A percentile compares a stretch with the other conserved stretches of the same genome.
Evolutionary conservation across 37 sponge, comb jelly and placozoan species (phyloP).

Genomic region (Chondrilla cf. caribensis): DNA sequence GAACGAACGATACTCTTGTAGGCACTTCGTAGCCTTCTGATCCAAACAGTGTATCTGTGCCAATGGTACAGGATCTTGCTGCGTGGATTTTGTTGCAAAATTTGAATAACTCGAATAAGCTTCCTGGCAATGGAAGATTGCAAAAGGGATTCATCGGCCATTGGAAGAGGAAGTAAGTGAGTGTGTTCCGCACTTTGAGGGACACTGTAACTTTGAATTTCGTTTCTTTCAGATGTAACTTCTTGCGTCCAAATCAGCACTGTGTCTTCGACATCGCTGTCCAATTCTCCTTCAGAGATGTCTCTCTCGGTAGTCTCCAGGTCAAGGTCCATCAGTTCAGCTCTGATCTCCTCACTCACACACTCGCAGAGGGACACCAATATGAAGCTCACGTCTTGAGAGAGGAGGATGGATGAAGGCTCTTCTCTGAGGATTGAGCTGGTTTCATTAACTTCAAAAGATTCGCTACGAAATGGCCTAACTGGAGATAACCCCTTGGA

Average conservation of each 20-base stretch:
- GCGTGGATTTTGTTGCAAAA: background rate
- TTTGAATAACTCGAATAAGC: background rate
- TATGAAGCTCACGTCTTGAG: slow-evolving; percentile 1
- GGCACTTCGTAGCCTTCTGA: background rate
- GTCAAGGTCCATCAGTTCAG: slow-evolving; percentile 3
- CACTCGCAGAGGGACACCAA: background rate
- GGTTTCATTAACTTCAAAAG: too few species aligned
- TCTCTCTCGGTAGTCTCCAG: background rate
- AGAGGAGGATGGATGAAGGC: too few species aligned
- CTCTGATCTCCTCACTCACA: background rate
- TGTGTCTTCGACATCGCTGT: too few species aligned
- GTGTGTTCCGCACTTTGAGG: too few species aligned
- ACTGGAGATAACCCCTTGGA: too few species aligned
- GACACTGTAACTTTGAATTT: too few species aligned
- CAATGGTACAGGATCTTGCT: slow-evolving; percentile 10
- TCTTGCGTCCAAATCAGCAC: too few species aligned
- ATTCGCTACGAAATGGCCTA: too few species aligned
- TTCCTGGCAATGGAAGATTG: background rate
- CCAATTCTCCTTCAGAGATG: background rate
- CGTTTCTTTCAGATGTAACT: too few species aligned
- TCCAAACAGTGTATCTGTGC: background rate
- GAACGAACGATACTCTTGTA: background rate
- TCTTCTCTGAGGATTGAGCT: too few species aligned
- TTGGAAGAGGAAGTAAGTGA: too few species aligned
- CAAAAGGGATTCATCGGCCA: too few species aligned